Conservation (phyloP, 2,113 vertebrate genomes). For the Ammospiza nelsoni region DNA sequence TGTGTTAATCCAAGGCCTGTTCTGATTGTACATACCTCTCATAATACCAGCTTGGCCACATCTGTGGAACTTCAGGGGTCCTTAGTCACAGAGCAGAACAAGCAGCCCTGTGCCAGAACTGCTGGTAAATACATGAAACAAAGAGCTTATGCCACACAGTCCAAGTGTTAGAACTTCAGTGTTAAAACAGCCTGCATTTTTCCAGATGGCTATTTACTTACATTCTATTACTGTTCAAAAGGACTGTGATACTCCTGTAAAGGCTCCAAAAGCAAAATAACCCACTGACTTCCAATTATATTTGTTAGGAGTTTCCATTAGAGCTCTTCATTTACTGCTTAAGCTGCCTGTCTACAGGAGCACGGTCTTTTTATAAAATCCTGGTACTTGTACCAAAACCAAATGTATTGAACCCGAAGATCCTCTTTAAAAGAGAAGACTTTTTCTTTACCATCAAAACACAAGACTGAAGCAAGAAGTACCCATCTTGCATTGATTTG, state of each 20-base stretch:
- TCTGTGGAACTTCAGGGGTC: neutral
- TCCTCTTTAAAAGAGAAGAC: neutral
- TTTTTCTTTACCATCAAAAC: neutral
- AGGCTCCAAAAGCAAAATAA: conserved; percentile 8
- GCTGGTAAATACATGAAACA: neutral
- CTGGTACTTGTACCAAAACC: neutral
- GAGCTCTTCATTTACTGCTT: neutral
- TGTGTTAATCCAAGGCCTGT: neutral
- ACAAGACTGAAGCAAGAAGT: neutral
- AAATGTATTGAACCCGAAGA: neutral
- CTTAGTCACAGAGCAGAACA: neutral
- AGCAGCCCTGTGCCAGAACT: neutral
- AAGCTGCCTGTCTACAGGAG: neutral
- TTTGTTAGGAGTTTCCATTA: neutral
- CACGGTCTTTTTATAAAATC: neutral
- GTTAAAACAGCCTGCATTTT: neutral
- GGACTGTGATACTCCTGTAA: neutral
- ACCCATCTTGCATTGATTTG: neutral
- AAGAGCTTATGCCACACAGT: neutral
- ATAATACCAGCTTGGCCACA: neutral
- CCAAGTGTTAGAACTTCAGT: neutral
- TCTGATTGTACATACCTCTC: neutral
- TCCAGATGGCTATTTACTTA: neutral
- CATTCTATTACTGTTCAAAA: neutral
- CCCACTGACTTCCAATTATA: neutral